Conservation (phyloP, 2,888 invertebrate species). For the Lacanobia wlatinum region DNA sequence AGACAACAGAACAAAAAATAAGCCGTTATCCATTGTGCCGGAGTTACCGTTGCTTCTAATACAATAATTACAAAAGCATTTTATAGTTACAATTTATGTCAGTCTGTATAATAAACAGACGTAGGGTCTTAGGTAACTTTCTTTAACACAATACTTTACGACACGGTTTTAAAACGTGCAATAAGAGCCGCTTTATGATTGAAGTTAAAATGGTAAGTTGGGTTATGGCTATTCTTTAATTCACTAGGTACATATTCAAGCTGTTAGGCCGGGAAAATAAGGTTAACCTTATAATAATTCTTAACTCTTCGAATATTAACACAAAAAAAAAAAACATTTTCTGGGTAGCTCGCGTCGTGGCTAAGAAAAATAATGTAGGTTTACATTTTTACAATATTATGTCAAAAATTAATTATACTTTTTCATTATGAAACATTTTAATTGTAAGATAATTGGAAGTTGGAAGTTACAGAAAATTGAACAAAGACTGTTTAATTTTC, state of each 20-base stretch:
- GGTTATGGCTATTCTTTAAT: background rate
- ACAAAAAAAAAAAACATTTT: no score
- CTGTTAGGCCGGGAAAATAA: background rate
- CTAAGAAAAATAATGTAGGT: no score
- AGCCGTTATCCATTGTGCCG: slow-evolving; percentile 31
- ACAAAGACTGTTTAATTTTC: no score
- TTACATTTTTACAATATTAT: no score
- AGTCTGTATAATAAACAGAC: slow-evolving; percentile 27
- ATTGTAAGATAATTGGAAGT: no score
- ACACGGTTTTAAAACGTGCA: slow-evolving; percentile 22
- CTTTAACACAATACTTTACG: slow-evolving; percentile 29
- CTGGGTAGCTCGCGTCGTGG: no score
- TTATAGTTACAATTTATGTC: slow-evolving; percentile 25
- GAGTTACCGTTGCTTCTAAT: slow-evolving; percentile 39
- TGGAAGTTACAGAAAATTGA: no score
- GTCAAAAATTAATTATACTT: no score
- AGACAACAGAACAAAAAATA: slow-evolving; percentile 32
- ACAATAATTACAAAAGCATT: slow-evolving; percentile 39
- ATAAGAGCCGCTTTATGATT: slow-evolving; percentile 9
- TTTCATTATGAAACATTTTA: no score
- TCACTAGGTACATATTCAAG: background rate
- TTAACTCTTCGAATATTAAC: background rate
- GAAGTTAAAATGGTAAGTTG: slow-evolving; percentile 1
- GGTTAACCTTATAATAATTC: background rate
- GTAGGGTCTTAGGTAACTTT: slow-evolving; percentile 14